Percentiles rank a stretch among this genome's conserved stretches.
Evolutionary conservation across 2,113 vertebrate genomes (phyloP).

Genomic region (Dromaius novaehollandiae): DNA sequence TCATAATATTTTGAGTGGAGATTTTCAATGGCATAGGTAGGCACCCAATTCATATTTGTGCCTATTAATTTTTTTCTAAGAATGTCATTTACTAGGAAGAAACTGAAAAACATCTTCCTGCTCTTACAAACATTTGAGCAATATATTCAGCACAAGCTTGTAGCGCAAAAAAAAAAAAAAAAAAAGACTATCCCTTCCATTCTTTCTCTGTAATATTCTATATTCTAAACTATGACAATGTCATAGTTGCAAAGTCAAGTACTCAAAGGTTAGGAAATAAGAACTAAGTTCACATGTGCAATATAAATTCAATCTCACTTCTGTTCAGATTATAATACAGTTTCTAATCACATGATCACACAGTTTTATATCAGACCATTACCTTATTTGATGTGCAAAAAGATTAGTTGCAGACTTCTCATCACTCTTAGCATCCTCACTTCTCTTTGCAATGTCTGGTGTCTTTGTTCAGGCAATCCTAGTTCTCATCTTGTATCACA

Average conservation of each 20-base stretch:
- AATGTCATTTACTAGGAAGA: not conserved
- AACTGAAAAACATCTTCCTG: not conserved
- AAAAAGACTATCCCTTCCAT: not conserved
- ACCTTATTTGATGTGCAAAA: not conserved
- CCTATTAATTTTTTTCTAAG: not conserved
- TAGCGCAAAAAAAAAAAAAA: not conserved
- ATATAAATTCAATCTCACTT: not conserved
- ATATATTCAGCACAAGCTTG: not conserved
- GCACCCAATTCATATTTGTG: not conserved
- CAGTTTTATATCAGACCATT: not conserved
- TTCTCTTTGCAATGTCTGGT: not conserved
- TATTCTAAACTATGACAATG: too few species aligned
- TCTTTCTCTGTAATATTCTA: not conserved
- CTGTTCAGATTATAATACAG: not conserved
- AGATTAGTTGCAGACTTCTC: not conserved
- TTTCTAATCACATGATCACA: not conserved
- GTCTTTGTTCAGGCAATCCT: not conserved
- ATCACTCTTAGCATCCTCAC: not conserved
- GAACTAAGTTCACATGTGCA: not conserved
- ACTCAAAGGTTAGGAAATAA: not conserved
- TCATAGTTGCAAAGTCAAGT: not conserved
- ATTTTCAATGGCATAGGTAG: not conserved
- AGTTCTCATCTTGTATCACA: not conserved
- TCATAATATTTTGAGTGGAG: not conserved
- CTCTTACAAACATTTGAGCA: not conserved